Conservation (phyloP, 2,888 invertebrate genomes). For the Chaetoderma sp. region DNA sequence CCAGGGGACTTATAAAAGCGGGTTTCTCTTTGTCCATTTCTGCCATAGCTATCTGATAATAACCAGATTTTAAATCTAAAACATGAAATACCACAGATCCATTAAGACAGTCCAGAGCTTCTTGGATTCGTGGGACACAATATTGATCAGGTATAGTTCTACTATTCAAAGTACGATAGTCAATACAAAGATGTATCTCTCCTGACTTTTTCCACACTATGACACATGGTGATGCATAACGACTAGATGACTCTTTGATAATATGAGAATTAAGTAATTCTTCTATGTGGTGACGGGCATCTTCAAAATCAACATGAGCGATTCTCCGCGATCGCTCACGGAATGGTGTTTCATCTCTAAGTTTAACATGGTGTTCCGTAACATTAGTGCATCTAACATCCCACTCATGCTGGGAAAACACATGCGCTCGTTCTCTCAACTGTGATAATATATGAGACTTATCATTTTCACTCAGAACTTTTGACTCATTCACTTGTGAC, state of each 20-base stretch:
- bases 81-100: no score
- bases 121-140: background rate
- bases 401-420: background rate
- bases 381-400: background rate
- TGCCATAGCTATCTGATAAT: no score
- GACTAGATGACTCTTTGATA: background rate
- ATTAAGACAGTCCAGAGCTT: constrained; percentile 6
- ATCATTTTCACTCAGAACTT: no score
- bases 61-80: no score
- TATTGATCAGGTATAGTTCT: background rate
- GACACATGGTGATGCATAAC: constrained; percentile 1
- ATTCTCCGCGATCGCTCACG: background rate
- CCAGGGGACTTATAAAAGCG: constrained; percentile 6
- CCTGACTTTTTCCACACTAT: background rate
- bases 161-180: constrained; percentile 1
- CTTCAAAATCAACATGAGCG: constrained; percentile 1
- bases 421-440: background rate
- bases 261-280: background rate
- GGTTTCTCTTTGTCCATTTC: constrained; percentile 5
- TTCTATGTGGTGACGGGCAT: background rate
- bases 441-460: background rate
- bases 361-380: background rate
- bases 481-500: no score
- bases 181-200: background rate
- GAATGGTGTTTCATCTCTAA: background rate